These are phyloP conservation scores for Notothenia rossii DNA, from an alignment of 2,113 vertebrate genomes.

Conservation along the genomic window DNA sequence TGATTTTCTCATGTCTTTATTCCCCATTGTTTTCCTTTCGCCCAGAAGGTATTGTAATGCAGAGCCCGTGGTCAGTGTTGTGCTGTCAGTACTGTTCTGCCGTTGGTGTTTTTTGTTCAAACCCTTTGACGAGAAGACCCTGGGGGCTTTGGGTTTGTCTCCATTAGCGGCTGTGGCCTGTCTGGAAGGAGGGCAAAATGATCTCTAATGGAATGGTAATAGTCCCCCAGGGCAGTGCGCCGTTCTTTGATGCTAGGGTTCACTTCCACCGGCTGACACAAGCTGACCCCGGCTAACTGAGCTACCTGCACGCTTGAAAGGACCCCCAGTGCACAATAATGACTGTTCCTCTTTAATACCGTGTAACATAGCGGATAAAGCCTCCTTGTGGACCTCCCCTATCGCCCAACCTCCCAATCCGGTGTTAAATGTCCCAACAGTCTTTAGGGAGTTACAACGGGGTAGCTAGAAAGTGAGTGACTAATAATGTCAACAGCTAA, in stretches of 20 bases:
- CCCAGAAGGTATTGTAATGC: constrained; percentile 34
- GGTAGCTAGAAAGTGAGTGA: neutral
- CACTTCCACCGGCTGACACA: constrained; percentile 17
- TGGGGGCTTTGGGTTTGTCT: constrained; percentile 50
- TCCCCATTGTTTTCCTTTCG: neutral
- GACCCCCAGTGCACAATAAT: neutral
- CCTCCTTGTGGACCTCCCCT: neutral
- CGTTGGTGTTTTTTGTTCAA: constrained; percentile 48
- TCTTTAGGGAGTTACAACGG: neutral
- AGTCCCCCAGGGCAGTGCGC: constrained; percentile 36
- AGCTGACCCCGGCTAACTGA: constrained; percentile 36
- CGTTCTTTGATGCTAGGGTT: constrained; percentile 46
- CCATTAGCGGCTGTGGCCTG: constrained; percentile 59
- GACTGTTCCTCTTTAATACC: neutral
- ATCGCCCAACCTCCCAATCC: neutral
- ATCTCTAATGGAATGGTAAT: constrained; percentile 63
- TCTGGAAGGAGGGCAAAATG: constrained; percentile 53
- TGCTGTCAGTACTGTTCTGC: constrained; percentile 12
- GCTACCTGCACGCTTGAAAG: constrained; percentile 15
- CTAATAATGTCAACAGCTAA: neutral
- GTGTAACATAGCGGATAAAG: neutral
- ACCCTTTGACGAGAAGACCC: constrained; percentile 47
- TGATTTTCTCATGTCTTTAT: constrained; percentile 19
- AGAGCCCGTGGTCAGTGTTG: constrained; percentile 17
- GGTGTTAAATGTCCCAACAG: neutral